Evolutionary conservation across 2,797 vertebrate genomes (phyloP), one percentile per base, ranked within the genome.

Genomic region (Tolypeutes matacus): DNA sequence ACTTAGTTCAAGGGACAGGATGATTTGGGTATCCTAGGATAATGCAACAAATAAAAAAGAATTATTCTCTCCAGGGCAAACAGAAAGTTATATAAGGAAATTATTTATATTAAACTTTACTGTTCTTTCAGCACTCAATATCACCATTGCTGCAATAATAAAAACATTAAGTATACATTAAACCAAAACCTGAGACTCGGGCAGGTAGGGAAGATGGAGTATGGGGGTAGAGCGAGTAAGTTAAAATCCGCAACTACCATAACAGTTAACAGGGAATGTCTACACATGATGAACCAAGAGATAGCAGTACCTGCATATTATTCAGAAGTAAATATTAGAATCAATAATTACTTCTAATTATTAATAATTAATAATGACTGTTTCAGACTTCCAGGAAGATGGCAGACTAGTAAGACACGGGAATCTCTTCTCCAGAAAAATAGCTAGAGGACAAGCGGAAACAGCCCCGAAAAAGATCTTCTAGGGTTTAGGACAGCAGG

Each of bases 11-110:
- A 83, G 53, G 58, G 80, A 69, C 23, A 70, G 70, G 80, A 89
- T 94, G 15, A 86, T 82, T 18, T 7, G 39, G 53, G 58, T 51
- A 31, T 86, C 80, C 36, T 36, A 31, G 69, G 62, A 67, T 56
- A 90, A 83, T 27, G 42, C 70, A 85, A 90, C 36, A 93, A 80
- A 70, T 20, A 82, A 86, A 49, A 85, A 65, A 86, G n/a, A 85
- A 75, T 65, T 81, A 89, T 81, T 72, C 81, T 80, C 51, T 88
- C 36, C 25, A 86, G 69, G 51, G 31, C 53, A 90, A 89, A 76
- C 14, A 58, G 84, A 81, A 87, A 93, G 58, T 92, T 82, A 90
- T 8, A 89, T 75, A 75, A 94, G 82, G 69, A 94, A 95, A 94
- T 83, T 67, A 88, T 70, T 62, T 76, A 75, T 23, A 91, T 34